phyloP scores from a whole-genome alignment of 1,140 invertebrate species.

The Bombus superbus region DNA sequence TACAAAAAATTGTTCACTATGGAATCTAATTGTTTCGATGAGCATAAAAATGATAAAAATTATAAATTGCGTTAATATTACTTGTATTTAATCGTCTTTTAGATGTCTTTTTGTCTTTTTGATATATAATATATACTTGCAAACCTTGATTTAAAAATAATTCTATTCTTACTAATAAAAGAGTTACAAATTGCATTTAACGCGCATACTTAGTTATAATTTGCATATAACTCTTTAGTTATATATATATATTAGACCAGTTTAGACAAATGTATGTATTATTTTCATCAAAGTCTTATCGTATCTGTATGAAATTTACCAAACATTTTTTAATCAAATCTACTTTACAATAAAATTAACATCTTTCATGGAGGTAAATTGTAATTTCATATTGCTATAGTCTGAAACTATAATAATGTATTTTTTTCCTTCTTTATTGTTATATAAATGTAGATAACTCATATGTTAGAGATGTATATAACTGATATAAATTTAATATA shows the following conservation, averaged over 20 bases:
- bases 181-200: conserved; percentile 35
- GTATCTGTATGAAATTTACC: conserved; percentile 14
- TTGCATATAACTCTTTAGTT: not conserved
- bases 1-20: conserved; percentile 21
- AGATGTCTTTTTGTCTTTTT: conserved; percentile 19
- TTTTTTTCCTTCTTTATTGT: conserved; percentile 16
- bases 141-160: not conserved
- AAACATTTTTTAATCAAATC: conserved; percentile 23
- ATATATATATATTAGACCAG: not conserved
- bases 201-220: not conserved
- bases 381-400: not conserved
- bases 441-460: conserved; percentile 45
- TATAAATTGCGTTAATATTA: not conserved
- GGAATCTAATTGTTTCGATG: not conserved
- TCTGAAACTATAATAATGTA: conserved; percentile 4
- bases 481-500: conserved; percentile 40
- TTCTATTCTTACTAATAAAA: conserved; percentile 10
- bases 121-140: conserved; percentile 6
- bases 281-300: not conserved
- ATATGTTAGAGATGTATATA: conserved; percentile 40
- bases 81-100: conserved; percentile 16
- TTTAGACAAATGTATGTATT: not conserved
- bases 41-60: not conserved
- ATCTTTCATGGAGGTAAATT: conserved; percentile 1
- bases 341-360: not conserved